Evolutionary conservation across 2,888 invertebrate species (phyloP), one percentile per base, ranked within the genome.

Genomic region (Trichopoda pennipes): DNA sequence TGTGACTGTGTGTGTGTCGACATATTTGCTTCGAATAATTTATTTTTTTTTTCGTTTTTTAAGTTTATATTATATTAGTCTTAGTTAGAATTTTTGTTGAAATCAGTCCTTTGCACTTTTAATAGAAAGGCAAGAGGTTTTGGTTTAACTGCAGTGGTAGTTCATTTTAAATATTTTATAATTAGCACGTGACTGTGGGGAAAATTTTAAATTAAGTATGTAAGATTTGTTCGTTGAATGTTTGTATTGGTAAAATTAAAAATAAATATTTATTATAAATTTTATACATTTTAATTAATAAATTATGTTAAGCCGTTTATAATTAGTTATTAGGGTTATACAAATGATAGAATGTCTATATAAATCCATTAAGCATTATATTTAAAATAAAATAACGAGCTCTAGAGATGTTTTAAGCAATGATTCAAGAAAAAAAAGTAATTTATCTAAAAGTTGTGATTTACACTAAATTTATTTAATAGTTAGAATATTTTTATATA

Each of bases 241-340:
- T 68, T 79, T 82, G 76, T 76, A 51, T 68, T 72, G 72, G n/a
- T 74, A 64, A 82, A 82, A 82, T 82, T 72, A 82, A 82, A 79
- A 82, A 63, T 51, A 82, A 82, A 82, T 79, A 82, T 82, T 82
- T 79, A 63, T 63, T 72, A 16, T 76, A 61, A 76, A 68, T 74
- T 38, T 80, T 56, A 63, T 38, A 68, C 66, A 61, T 69, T 74
- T 68, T 69, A 80, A 80, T 80, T 80, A 74, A 80, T 12, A 38
- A 80, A 80, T 68, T 60, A 80, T 74, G 61, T 74, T 73, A 66
- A 79, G 23, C 53, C 35, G 51, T 61, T 68, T 19, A n/a, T 68
- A 80, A 80, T 61, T 28, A 68, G 55, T 68, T 61, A 8, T 28
- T 28, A 28, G 7, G 7, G 7, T 28, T 28, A 8, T 28, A 28